Evolutionary conservation across 2,888 invertebrate genomes (phyloP), one percentile per base, ranked within the genome.

Genomic region (Bruchidius siliquastri): DNA sequence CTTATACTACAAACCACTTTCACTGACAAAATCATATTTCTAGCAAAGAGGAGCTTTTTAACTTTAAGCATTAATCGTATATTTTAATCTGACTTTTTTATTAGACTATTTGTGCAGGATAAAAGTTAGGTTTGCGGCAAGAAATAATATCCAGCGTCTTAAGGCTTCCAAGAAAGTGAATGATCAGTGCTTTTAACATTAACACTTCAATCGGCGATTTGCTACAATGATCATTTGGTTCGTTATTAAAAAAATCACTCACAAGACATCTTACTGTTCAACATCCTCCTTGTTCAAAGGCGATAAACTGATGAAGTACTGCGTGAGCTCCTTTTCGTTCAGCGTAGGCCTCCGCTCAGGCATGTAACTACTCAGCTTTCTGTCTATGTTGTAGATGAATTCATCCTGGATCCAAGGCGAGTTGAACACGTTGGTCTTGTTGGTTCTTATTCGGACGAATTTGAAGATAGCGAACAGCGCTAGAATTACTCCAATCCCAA

Each of bases 401-500:
- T 82, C 83, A 73, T 84, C 84, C 71, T 84, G 83, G 2, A 84
- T 81, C 86, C 86, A 86, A 3, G 80, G 77, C 0, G 79, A 75
- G 21, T 80, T 75, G 71, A 75, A 76, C 20, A 66, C 73, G 18
- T 30, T 74, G 10, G 74, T 70, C 22, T 77, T 77, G 20, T 72
- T 73, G 20, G 74, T 78, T 22, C 80, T 78, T 22, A 81, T 78
- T 20, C 76, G 77, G 30, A 81, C 69, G 72, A 84, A 84, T 74
- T 82, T 83, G 76, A 82, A 83, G 0, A 91, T 85, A 18, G 90
- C 85, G 70, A 90, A 84, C 0, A 90, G 83, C 13, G 92, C 85
- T 32, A 90, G 85, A 0, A 88, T 78, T 0, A 88, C 88, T 0
- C 90, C 89, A 0, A 88, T 77, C 68, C 90, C 84, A 76, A 91